Conservation (phyloP, 2,113 vertebrate genomes). For the Pitta sordida region DNA sequence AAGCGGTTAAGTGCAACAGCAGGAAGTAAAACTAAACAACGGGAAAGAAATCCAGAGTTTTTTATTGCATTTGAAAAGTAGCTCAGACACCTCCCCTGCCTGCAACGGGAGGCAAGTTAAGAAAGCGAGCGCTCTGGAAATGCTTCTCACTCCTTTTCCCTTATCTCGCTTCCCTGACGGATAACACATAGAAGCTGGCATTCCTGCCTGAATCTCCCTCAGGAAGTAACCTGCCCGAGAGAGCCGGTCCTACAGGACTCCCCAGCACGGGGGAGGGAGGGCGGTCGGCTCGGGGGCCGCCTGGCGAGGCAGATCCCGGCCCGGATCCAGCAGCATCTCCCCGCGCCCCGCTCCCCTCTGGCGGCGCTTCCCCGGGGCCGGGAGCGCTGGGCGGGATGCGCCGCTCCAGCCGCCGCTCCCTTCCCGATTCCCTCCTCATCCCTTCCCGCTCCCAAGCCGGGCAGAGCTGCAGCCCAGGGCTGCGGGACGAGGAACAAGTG, state of each 20-base stretch:
- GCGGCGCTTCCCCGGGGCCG: not conserved
- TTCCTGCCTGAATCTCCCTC: not conserved
- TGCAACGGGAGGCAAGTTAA: not conserved
- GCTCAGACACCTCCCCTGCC: conserved; percentile 14
- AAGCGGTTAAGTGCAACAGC: conserved; percentile 14
- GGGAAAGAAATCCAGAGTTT: conserved; percentile 23
- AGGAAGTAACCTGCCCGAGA: not conserved
- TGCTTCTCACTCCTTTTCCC: not conserved
- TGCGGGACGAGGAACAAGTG: not conserved
- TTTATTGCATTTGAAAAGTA: conserved; percentile 39
- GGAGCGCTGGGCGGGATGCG: not conserved
- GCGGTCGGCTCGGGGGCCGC: not conserved
- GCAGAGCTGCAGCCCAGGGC: not conserved
- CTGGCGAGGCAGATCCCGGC: not conserved
- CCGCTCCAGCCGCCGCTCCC: not conserved
- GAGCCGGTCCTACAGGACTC: conserved; percentile 42
- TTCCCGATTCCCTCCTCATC: too few species aligned
- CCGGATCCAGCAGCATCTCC: not conserved
- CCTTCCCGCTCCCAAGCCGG: not conserved
- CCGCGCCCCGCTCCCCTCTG: not conserved
- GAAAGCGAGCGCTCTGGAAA: not conserved
- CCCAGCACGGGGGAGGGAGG: not conserved
- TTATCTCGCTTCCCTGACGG: not conserved
- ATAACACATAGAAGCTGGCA: not conserved
- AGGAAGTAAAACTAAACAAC: conserved; percentile 59